A percentile compares a stretch with the other conserved stretches of the same genome.
Conservation (phyloP, 2,113 vertebrate species). For the Baryphthengus martii region DNA sequence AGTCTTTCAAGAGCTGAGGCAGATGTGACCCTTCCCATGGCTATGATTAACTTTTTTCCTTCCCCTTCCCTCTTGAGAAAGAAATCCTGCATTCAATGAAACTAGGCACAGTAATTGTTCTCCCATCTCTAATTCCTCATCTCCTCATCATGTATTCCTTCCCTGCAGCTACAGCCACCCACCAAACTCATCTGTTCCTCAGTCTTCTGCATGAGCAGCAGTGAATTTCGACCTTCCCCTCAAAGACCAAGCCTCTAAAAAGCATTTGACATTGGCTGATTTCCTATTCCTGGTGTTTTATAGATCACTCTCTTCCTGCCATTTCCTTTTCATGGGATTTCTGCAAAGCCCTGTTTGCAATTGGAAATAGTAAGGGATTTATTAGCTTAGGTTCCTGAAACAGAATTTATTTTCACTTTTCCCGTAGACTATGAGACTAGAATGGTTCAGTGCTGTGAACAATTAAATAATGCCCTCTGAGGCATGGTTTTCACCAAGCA, state of each 20-base stretch:
- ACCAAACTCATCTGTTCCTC: background rate
- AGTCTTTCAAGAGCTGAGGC: background rate
- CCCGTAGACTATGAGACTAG: background rate
- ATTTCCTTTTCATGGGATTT: background rate
- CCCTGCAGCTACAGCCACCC: background rate
- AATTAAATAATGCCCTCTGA: background rate
- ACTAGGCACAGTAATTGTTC: background rate
- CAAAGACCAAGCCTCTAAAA: background rate
- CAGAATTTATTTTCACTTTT: background rate
- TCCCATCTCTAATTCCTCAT: accelerated
- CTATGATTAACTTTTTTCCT: background rate
- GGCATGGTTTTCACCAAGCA: background rate
- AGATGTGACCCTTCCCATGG: background rate
- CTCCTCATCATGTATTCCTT: background rate
- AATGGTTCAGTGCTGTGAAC: background rate
- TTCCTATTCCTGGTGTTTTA: background rate
- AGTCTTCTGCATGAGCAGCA: background rate
- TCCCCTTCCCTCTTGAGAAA: background rate
- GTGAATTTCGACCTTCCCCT: background rate
- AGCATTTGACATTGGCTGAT: background rate
- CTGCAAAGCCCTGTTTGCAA: background rate
- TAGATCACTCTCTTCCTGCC: background rate
- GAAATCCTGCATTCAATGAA: background rate
- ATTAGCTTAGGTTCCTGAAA: background rate
- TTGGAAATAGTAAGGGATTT: background rate